Base-by-base conservation (phyloP, 2,888 invertebrate species). In the Tromatobia lineatoria region DNA sequence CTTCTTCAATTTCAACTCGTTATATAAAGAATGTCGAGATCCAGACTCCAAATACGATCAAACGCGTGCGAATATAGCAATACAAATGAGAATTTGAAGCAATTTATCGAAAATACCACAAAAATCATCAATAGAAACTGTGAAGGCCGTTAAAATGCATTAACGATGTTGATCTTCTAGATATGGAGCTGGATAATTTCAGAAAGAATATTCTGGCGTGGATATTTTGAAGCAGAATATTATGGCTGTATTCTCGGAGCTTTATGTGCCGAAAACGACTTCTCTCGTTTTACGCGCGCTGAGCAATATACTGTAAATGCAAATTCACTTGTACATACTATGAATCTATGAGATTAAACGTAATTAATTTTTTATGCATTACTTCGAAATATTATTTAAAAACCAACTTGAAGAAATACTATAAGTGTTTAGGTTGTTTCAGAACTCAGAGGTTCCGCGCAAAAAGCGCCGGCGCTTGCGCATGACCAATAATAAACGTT, bases 211-310 rank as follows among this genome's bases (percentile, higher is more conserved):
- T 38, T 38, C 10, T 10, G 38, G 10, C 38, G 38, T 38, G 38
- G 38, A 38, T 38, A 38, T 38, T 38, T 38, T 38, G 10, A 38
- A 10, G 1, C 10, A 10, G 38, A 10, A 38, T 10, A 38, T 38
- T 38, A 38, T 10, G 38, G 7, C 34, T 34, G 34, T 34, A 34
- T 34, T 34, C 34, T 34, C 6, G 98, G 95, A 95, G 83, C 15
- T 29, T 3, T 4, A 6, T 59, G 59, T 34, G 34, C 13, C 34
- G 7, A 10, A 38, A 59, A 20, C 29, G 15, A 61, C 15, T 61
- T n/a, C 34, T 8, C 18, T 38, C 61, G 61, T 38, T 61, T 34
- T n/a, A n/a, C 38, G 10, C 29, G 59, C 29, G n/a, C 15, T 38
- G 15, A 38, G 64, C 64, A 38, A 71, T 42, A 38, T 57, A 71